Percentiles rank a stretch among this genome's conserved stretches.
Evolutionary conservation across 1,140 invertebrate species (phyloP).

Genomic region (Scaptomyza hsui): DNA sequence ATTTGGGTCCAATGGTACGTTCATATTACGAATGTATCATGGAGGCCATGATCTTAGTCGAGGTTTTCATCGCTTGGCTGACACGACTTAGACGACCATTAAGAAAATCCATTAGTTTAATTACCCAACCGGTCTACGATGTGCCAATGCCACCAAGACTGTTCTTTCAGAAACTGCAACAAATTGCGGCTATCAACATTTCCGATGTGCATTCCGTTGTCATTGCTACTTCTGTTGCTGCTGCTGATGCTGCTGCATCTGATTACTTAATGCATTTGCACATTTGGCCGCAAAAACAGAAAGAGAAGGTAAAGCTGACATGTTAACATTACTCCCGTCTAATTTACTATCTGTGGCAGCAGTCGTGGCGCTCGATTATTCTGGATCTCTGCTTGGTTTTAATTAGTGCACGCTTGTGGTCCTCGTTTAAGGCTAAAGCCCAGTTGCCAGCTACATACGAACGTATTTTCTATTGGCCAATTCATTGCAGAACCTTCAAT

Average conservation of each 20-base stretch:
- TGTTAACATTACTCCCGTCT: slow-evolving; percentile 42
- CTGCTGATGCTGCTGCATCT: slow-evolving; percentile 62
- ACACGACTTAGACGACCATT: slow-evolving; percentile 21
- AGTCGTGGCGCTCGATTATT: slow-evolving; percentile 35
- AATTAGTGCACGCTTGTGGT: slow-evolving; percentile 71
- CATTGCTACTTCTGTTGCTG: slow-evolving; percentile 38
- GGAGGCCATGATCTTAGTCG: slow-evolving; percentile 5
- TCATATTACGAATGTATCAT: slow-evolving; percentile 1
- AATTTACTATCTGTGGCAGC: slow-evolving; percentile 63
- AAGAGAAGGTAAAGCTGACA: slow-evolving; percentile 51
- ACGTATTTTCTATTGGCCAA: slow-evolving; percentile 78
- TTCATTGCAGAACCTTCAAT: slow-evolving; percentile 78
- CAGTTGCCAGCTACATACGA: slow-evolving; percentile 14
- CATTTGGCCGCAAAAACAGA: slow-evolving; percentile 36
- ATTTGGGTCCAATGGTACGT: slow-evolving; percentile 38
- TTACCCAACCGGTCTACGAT: slow-evolving; percentile 42
- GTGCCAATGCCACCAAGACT: slow-evolving; percentile 7
- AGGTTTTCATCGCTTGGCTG: slow-evolving; percentile 22
- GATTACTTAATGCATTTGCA: slow-evolving; percentile 72
- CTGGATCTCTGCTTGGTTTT: slow-evolving; percentile 70
- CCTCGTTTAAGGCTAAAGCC: slow-evolving; percentile 19
- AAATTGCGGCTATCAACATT: slow-evolving; percentile 72
- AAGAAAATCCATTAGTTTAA: slow-evolving; percentile 66
- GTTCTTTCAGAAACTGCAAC: slow-evolving; percentile 53
- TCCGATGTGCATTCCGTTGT: slow-evolving; percentile 34